Evolutionary conservation across 2,113 vertebrate species (phyloP).

Genomic region (Notothenia rossii): DNA sequence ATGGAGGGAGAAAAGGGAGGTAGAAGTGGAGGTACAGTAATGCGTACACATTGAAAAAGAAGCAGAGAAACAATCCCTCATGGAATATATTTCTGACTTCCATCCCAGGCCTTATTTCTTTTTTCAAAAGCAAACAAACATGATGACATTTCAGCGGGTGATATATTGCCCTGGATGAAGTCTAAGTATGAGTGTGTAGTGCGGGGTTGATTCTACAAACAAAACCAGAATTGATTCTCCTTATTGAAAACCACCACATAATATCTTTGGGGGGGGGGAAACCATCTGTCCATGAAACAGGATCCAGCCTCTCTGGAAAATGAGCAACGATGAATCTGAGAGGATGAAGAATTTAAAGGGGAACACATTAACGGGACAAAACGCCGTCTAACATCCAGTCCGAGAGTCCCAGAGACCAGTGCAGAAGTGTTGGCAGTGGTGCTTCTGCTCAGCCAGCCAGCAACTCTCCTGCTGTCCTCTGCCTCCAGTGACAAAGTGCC

Average conservation of each 20-base stretch:
- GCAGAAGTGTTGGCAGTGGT: slow-evolving; percentile 65
- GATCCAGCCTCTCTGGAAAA: slow-evolving; percentile 21
- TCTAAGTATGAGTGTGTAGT: slow-evolving; percentile 34
- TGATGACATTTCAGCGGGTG: slow-evolving; percentile 64
- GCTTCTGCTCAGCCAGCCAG: slow-evolving; percentile 74
- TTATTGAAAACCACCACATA: slow-evolving; percentile 71
- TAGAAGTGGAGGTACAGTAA: neutral
- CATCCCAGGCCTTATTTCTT: slow-evolving; percentile 4
- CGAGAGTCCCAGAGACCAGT: slow-evolving; percentile 67
- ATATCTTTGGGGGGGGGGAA: slow-evolving; percentile 42
- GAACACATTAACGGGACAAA: slow-evolving; percentile 68
- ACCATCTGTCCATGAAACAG: slow-evolving; percentile 43
- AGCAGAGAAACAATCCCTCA: neutral
- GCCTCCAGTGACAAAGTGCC: slow-evolving; percentile 35
- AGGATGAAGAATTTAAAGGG: slow-evolving; percentile 35
- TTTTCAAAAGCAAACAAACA: slow-evolving; percentile 57
- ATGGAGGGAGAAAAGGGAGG: slow-evolving; percentile 19
- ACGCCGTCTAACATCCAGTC: slow-evolving; percentile 49
- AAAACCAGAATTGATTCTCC: slow-evolving; percentile 59
- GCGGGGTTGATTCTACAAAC: slow-evolving; percentile 57
- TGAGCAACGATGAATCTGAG: slow-evolving; percentile 7
- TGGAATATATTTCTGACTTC: slow-evolving; percentile 49
- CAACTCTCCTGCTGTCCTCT: slow-evolving; percentile 76
- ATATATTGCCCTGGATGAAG: slow-evolving; percentile 61
- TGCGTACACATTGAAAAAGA: slow-evolving; percentile 27